Evolutionary conservation across 35 echinoderm and acorn worm species (phyloP).

Genomic region (Lytechinus variegatus): DNA sequence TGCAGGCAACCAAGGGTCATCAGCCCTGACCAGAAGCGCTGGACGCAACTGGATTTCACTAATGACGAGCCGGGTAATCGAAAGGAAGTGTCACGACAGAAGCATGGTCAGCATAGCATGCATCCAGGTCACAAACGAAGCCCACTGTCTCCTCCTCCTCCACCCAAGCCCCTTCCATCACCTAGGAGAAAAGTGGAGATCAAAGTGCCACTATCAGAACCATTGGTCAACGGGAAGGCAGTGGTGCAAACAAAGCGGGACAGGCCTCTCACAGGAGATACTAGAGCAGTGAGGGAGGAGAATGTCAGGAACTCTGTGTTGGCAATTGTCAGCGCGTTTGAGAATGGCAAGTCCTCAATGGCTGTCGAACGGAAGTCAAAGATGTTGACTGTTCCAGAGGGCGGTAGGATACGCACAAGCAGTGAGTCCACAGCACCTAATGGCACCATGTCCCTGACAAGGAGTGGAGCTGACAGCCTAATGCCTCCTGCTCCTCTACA

Average conservation of each 20-base stretch:
- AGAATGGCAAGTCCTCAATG: background rate
- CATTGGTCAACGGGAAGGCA: background rate
- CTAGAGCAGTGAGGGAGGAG: background rate
- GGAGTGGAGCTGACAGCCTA: background rate
- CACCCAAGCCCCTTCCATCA: background rate
- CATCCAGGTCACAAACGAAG: background rate
- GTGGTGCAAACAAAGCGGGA: background rate
- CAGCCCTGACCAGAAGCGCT: slow-evolving; percentile 50
- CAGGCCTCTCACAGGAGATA: background rate
- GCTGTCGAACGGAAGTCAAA: background rate
- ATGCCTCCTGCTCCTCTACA: background rate
- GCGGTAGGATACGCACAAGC: background rate
- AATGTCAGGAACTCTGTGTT: slow-evolving; percentile 35
- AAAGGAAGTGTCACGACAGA: slow-evolving; percentile 9
- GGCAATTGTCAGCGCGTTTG: slow-evolving; percentile 43
- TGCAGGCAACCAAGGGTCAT: slow-evolving; percentile 32
- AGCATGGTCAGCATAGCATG: slow-evolving; percentile 4
- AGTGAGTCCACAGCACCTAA: background rate
- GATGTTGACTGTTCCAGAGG: slow-evolving; percentile 17
- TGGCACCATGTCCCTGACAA: background rate
- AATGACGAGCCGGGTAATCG: background rate
- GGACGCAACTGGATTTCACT: slow-evolving; percentile 44
- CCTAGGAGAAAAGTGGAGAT: slow-evolving; percentile 21
- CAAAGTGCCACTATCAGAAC: background rate
- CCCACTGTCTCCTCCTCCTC: background rate